Percentiles rank a stretch among this genome's conserved stretches.
Evolutionary conservation across 2,113 vertebrate species (phyloP).

Genomic region (Leucopsar rothschildi): DNA sequence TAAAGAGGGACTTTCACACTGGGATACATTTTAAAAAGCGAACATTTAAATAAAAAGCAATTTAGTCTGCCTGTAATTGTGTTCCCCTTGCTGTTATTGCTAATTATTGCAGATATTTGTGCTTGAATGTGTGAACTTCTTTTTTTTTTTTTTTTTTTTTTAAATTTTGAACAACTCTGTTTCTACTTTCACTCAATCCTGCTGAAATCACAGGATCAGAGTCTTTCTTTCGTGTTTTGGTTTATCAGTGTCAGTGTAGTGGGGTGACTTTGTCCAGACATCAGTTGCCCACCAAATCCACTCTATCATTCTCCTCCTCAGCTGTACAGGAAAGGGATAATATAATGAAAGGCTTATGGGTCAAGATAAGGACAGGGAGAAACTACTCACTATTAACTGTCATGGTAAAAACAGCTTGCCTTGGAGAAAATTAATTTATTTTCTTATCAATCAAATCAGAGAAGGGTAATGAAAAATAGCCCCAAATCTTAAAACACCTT

Average conservation of each 20-base stretch:
- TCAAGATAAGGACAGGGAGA: background rate
- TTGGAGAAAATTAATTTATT: background rate
- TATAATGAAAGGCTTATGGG: background rate
- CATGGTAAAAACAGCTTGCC: background rate
- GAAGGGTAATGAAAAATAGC: background rate
- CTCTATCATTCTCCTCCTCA: background rate
- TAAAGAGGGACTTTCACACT: slow-evolving; percentile 75
- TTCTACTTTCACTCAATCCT: slow-evolving; percentile 48
- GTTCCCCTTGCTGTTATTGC: slow-evolving; percentile 74
- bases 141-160: background rate
- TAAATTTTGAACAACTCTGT: slow-evolving; percentile 19
- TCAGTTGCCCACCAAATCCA: background rate
- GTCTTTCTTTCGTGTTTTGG: background rate
- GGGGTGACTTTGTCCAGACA: background rate
- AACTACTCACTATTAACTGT: background rate
- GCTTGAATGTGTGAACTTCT: slow-evolving; percentile 51
- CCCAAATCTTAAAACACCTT: background rate
- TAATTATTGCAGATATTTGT: slow-evolving; percentile 78
- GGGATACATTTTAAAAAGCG: slow-evolving; percentile 71
- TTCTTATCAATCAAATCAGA: background rate
- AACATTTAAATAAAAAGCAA: slow-evolving; percentile 80
- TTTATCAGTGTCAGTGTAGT: background rate
- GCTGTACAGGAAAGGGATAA: background rate
- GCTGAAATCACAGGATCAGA: slow-evolving; percentile 15
- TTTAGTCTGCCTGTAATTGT: slow-evolving; percentile 77